Evolutionary conservation across 2,113 vertebrate genomes (phyloP), one percentile per base, ranked within the genome.

Genomic region (Petroica traversi): DNA sequence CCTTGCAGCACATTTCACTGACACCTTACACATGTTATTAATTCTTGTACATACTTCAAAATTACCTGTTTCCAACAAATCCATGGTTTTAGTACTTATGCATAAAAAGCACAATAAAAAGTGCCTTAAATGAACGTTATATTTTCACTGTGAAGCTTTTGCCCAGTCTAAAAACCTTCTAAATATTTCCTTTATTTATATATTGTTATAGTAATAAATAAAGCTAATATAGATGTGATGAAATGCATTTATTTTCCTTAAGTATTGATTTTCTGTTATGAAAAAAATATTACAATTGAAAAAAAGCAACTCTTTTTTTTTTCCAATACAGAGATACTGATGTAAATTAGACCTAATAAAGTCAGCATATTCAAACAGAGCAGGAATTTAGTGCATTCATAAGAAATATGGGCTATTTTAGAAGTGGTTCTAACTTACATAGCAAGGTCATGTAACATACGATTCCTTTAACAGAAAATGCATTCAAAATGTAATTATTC

Each of bases 271-370:
- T 90, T 61, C 26, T 71, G 3, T 68, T 71, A 22, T 12, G 14
- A 82, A 57, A 68, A 11, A 85, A 63, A 18, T 40, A 38, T 23
- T 73, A 19, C 3, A 61, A 69, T 3, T 11, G 10, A 40, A 48
- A 43, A 40, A 59, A 63, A 24, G 0, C 1, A 64, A 17, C 2
- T 8, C 0, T n/a, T 14, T n/a, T 26, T 18, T 9, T 9, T 72
- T 24, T 48, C 29, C 23, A 36, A 1, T 66, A 36, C 3, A 55
- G 25, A 58, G 5, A 41, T 43, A 46, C 8, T 23, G 45, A 52
- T n/a, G 28, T 17, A 88, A 79, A 83, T 63, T 25, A 90, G 72
- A 41, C 9, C 2, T 43, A 40, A 15, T 40, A 55, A 89, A 76
- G 11, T 45, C 55, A 69, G 4, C 19, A 41, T 77, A 28, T 62